Base-by-base conservation (phyloP, 2,888 invertebrate genomes). In the Campaea margaritaria region DNA sequence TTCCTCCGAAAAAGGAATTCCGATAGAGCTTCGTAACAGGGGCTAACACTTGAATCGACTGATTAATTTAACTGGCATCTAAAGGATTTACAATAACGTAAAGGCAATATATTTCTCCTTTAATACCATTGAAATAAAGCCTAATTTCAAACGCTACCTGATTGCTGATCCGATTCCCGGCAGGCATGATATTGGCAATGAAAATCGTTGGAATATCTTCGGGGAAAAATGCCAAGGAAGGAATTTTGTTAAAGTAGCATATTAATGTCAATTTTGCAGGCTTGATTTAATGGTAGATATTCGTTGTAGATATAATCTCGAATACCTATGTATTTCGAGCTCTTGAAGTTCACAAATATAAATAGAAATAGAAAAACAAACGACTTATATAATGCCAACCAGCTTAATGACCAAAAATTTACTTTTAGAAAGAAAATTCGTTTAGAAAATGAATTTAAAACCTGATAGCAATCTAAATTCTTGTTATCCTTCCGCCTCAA, bases 51-150 rank as follows among this genome's bases (percentile, higher is more conserved):
- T 58, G 62, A 69, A 67, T 64, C 67, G 63, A 63, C 64, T 69
- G 71, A 70, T 72, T 70, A 72, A 72, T 72, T 72, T 69, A 68
- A 66, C 67, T 64, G 68, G 65, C 62, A 65, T 71, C 55, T 58
- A 53, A 67, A 65, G 65, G 67, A 69, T 67, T 68, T 67, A 65
- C 65, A 65, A 65, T 62, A 62, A 54, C 57, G 51, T 52, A 64
- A 57, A 43, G 56, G 62, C 38, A 52, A 61, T 56, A 51, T 55
- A 61, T 57, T 58, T 65, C 51, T 49, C 46, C 42, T 64, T 58
- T 68, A 64, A 52, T 55, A 39, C 54, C 51, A 49, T 58, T 21
- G 56, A 58, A 42, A 63, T 63, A 66, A 66, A 59, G 64, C 49
- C 64, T 55, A 63, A 64, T 64, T 63, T 64, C 46, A 48, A 46